Evolutionary conservation across 1,140 invertebrate genomes (phyloP), one percentile per base, ranked within the genome.

Genomic region (Heliconius himera): DNA sequence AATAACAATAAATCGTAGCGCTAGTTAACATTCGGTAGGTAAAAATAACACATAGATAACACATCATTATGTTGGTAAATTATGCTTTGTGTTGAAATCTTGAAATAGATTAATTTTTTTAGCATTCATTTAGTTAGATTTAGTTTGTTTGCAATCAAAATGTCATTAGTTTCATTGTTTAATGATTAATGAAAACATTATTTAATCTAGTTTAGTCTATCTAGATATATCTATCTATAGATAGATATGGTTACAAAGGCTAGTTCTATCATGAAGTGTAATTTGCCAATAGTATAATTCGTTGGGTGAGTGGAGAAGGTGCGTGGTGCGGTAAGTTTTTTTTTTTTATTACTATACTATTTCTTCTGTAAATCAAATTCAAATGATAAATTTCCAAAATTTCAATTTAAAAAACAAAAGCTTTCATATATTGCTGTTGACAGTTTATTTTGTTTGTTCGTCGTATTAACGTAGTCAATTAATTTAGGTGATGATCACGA

Each of bases 401-500:
- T 36, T n/a, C 9, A 29, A 76, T 75, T 60, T 5, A 22, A n/a
- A 56, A 56, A 3, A 29, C n/a, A 29, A 46, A 66, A 41, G 79
- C 76, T 85, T 82, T 4, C 76, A 87, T 78, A 78, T 56, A 51
- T 90, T 90, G 87, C 87, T 88, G 56, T 82, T 82, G 73, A n/a
- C 70, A 38, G 54, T 75, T 8, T 22, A 22, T 11, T 46, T 36
- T 8, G 13, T 13, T 73, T 76, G 8, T 38, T 38, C 72, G 22
- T 46, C 76, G 26, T 79, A 73, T 77, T 88, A 82, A 89, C 56
- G 33, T 70, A 74, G 74, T 70, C 81, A 81, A 85, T 77, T 20
- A 71, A 82, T 72, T 71, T 84, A 94, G 93, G 93, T 87, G 93
- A 94, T 77, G 94, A 94, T 82, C 93, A 94, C 86, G 92, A 94